A percentile compares a stretch with the other conserved stretches of the same genome.
Evolutionary conservation across 2,888 invertebrate species (phyloP).

Genomic region (Caenorhabditis virilis): DNA sequence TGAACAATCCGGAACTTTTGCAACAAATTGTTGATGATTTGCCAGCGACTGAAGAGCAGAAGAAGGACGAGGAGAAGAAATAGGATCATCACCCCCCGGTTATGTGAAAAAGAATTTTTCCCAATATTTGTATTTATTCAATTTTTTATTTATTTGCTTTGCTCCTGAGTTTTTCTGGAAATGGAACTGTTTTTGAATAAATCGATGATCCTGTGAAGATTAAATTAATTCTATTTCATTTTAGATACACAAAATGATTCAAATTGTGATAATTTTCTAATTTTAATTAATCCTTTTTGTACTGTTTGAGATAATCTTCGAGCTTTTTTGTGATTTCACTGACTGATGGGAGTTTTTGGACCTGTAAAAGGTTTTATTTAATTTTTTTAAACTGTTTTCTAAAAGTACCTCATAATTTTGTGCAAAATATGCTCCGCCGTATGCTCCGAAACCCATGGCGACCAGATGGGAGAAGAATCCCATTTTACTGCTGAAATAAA

Average conservation of each 20-base stretch:
- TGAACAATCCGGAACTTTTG: slow-evolving; percentile 62
- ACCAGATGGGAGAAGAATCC: slow-evolving; percentile 49
- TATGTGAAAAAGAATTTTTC: background rate
- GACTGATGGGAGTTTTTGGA: slow-evolving; percentile 46
- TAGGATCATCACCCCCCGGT: slow-evolving; percentile 3
- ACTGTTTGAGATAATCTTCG: slow-evolving; percentile 47
- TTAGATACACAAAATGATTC: no score
- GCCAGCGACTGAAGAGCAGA: slow-evolving; percentile 31
- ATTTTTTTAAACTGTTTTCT: background rate
- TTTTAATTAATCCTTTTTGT: slow-evolving; percentile 30
- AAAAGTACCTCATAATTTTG: slow-evolving; percentile 51
- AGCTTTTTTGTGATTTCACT: slow-evolving; percentile 37
- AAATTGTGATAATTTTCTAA: no score
- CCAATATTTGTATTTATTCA: slow-evolving; percentile 5
- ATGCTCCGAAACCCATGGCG: slow-evolving; percentile 42
- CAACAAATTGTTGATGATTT: slow-evolving; percentile 62
- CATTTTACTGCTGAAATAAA: slow-evolving; percentile 22
- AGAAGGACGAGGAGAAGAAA: slow-evolving; percentile 24
- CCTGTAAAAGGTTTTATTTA: slow-evolving; percentile 29
- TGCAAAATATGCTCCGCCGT: slow-evolving; percentile 47
- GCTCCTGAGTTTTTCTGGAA: no score
- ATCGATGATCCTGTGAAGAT: no score
- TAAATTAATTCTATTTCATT: no score
- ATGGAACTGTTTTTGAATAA: no score
- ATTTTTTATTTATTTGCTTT: slow-evolving; percentile 7